Percentiles rank a stretch among this genome's conserved stretches.
Evolutionary conservation across 2,113 vertebrate genomes (phyloP).

Genomic region (Percopsis transmontana): DNA sequence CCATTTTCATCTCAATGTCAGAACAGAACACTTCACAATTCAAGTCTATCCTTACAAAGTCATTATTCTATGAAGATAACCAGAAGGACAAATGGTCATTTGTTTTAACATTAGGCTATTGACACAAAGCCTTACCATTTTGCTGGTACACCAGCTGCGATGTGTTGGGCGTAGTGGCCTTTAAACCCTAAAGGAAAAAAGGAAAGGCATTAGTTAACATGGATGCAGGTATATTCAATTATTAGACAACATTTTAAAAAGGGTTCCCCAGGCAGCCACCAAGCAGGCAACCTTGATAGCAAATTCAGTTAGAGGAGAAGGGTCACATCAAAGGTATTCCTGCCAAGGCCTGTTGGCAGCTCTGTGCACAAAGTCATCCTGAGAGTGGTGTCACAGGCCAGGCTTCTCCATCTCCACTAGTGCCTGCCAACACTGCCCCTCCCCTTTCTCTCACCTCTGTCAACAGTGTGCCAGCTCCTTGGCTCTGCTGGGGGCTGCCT

Average conservation of each 20-base stretch:
- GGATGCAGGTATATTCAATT: constrained; percentile 11
- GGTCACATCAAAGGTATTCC: constrained; percentile 37
- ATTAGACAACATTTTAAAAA: constrained; percentile 23
- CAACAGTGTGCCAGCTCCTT: constrained; percentile 65
- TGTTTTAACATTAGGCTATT: not conserved
- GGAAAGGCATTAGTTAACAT: constrained; percentile 9
- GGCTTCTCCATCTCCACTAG: constrained; percentile 5
- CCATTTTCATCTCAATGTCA: not conserved
- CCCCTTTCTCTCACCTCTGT: constrained; percentile 78
- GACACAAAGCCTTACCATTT: constrained; percentile 81
- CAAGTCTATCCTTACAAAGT: not conserved
- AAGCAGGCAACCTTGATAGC: constrained; percentile 21
- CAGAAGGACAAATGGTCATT: not conserved
- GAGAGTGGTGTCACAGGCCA: constrained; percentile 35
- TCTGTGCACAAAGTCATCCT: constrained; percentile 38
- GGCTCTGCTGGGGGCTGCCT: constrained; percentile 80
- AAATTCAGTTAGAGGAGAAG: constrained; percentile 40
- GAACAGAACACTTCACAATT: not conserved
- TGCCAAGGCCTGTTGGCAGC: constrained; percentile 46
- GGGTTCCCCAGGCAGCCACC: constrained; percentile 15
- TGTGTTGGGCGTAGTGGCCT: constrained; percentile 69
- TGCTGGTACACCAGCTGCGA: constrained; percentile 91
- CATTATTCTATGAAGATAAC: not conserved
- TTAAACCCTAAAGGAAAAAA: constrained; percentile 62
- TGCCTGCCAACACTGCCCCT: not conserved